Percentiles rank a stretch among this genome's conserved stretches.
Evolutionary conservation across 2,797 vertebrate genomes (phyloP).

Genomic region (Zenarchopterus dispar): DNA sequence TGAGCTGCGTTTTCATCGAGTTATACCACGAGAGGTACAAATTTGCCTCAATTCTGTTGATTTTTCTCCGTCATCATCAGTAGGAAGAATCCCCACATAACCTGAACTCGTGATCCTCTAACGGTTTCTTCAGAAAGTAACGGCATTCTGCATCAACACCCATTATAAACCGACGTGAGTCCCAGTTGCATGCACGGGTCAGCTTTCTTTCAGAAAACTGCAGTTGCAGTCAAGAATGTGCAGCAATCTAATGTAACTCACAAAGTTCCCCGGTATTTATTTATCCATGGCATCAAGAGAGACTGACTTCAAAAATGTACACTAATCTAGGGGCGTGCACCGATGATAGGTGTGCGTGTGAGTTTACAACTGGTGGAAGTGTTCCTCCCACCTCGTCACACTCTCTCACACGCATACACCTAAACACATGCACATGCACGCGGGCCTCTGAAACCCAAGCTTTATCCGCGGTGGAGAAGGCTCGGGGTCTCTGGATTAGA

Average conservation of each 20-base stretch:
- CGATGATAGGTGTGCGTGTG: neutral
- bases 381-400: neutral
- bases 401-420: neutral
- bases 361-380: conserved; percentile 54
- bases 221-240: too few species aligned
- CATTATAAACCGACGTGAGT: too few species aligned
- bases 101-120: too few species aligned
- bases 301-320: neutral
- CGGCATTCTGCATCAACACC: too few species aligned
- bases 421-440: conserved; percentile 6
- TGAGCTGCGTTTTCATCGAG: too few species aligned
- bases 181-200: too few species aligned
- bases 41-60: too few species aligned
- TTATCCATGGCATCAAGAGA: neutral
- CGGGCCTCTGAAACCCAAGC: conserved; percentile 74
- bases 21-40: too few species aligned
- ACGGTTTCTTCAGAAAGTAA: too few species aligned
- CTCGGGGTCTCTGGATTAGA: conserved; percentile 78
- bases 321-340: neutral
- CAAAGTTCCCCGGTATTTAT: neutral
- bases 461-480: conserved; percentile 81
- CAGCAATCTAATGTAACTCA: neutral
- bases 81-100: too few species aligned
- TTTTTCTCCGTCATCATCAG: too few species aligned
- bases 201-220: too few species aligned